Percentiles rank a stretch among this genome's conserved stretches.
Conservation (phyloP, 1,140 invertebrate genomes). For the Hylaeus anthracinus region DNA sequence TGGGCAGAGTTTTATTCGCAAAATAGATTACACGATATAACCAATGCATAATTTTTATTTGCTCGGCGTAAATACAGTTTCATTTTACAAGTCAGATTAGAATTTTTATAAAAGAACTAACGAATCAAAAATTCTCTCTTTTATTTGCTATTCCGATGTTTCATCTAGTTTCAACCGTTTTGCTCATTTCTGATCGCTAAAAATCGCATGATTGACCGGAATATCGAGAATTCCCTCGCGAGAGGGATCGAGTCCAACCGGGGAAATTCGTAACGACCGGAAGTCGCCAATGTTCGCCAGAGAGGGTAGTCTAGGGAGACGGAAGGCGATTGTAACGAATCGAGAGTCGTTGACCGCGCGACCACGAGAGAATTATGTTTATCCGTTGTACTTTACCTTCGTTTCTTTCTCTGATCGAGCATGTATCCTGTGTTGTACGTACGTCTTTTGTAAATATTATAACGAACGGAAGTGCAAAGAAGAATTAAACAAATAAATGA, state of each 20-base stretch:
- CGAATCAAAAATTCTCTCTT: too few relatives aligned
- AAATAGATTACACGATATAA: too few relatives aligned
- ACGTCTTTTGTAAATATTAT: constrained; percentile 77
- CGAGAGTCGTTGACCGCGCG: not conserved
- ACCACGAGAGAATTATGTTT: constrained; percentile 29
- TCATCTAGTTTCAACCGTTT: too few relatives aligned
- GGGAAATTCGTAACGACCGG: not conserved
- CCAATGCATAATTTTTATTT: too few relatives aligned
- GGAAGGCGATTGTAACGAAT: not conserved
- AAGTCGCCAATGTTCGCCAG: not conserved
- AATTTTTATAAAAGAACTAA: too few relatives aligned
- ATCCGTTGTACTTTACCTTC: constrained; percentile 37
- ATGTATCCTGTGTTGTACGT: constrained; percentile 71
- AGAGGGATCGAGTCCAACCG: constrained; percentile 13
- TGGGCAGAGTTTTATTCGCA: too few relatives aligned
- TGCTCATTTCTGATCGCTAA: constrained; percentile 30
- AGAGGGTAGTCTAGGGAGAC: not conserved
- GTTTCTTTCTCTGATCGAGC: constrained; percentile 31
- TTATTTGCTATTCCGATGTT: too few relatives aligned
- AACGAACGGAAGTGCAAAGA: constrained; percentile 67
- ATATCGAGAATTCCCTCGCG: not conserved
- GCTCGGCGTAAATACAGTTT: too few relatives aligned
- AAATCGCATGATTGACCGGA: not conserved
- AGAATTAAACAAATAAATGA: constrained; percentile 40
- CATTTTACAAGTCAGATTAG: too few relatives aligned